Conservation (phyloP, 92 coral and sea anemone species). For the Nematostella vectensis region DNA sequence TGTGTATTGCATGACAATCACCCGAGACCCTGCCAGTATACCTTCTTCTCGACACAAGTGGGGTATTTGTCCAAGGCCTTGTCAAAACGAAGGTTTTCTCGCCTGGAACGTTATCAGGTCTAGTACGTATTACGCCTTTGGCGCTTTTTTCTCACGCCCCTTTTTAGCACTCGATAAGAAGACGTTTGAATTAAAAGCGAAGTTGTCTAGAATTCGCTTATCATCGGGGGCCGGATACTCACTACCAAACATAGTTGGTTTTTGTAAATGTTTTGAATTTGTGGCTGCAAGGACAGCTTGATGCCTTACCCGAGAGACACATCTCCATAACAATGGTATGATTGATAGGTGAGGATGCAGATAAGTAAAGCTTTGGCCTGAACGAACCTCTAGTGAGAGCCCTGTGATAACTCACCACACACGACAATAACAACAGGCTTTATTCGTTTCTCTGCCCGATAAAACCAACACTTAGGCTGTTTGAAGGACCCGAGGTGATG, state of each 20-base stretch:
- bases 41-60: slow-evolving; percentile 49
- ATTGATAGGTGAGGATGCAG: slow-evolving; percentile 34
- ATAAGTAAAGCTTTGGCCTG: slow-evolving; percentile 17
- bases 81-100: slow-evolving; percentile 14
- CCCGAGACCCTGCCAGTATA: slow-evolving; percentile 44
- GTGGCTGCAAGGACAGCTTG: slow-evolving; percentile 23
- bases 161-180: slow-evolving; percentile 22
- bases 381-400: slow-evolving; percentile 7
- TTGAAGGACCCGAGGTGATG: slow-evolving; percentile 5
- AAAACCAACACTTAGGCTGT: slow-evolving; percentile 3
- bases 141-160: slow-evolving; percentile 39
- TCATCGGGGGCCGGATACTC: slow-evolving; percentile 24
- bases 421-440: neutral
- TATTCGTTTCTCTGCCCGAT: neutral
- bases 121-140: slow-evolving; percentile 23
- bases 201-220: slow-evolving; percentile 23
- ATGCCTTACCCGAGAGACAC: slow-evolving; percentile 4
- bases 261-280: slow-evolving; percentile 18
- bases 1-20: slow-evolving; percentile 58
- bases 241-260: slow-evolving; percentile 4
- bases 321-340: slow-evolving; percentile 34
- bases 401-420: neutral
- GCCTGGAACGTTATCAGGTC: slow-evolving; percentile 14
- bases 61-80: slow-evolving; percentile 47
- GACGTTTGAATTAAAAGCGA: slow-evolving; percentile 25